Evolutionary conservation across 1,140 invertebrate genomes (phyloP).

Genomic region (Holotrichia oblita): DNA sequence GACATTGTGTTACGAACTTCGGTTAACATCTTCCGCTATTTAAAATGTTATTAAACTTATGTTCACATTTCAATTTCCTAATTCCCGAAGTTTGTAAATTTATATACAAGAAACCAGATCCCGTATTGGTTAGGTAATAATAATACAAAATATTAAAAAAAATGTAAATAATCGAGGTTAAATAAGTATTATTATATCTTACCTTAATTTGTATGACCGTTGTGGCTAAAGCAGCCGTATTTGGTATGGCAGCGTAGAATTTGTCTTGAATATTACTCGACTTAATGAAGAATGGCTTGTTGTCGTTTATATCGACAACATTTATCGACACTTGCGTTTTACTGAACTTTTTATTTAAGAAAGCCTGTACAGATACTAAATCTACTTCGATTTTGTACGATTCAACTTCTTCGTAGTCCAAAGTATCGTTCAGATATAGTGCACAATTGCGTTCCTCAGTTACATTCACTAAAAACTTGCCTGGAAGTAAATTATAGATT

Average conservation of each 20-base stretch:
- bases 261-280: constrained; percentile 66
- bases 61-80: too few relatives aligned
- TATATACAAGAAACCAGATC: too few relatives aligned
- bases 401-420: constrained; percentile 80
- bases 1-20: too few relatives aligned
- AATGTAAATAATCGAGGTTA: too few relatives aligned
- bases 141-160: too few relatives aligned
- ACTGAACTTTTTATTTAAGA: constrained; percentile 78
- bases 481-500: constrained; percentile 60
- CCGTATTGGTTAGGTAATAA: too few relatives aligned
- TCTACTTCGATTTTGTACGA: constrained; percentile 80
- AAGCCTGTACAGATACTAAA: constrained; percentile 77
- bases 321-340: constrained; percentile 81
- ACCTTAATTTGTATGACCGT: constrained; percentile 77
- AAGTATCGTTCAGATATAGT: constrained; percentile 71
- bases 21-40: too few relatives aligned
- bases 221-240: constrained; percentile 74
- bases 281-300: constrained; percentile 82
- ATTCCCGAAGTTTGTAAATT: too few relatives aligned
- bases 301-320: constrained; percentile 88
- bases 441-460: constrained; percentile 84
- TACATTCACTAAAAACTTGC: constrained; percentile 75
- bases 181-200: background rate
- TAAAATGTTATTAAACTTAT: too few relatives aligned
- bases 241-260: constrained; percentile 78